A percentile compares a stretch with the other conserved stretches of the same genome.
These are phyloP conservation scores for Prolemur simus DNA, from an alignment of 2,113 vertebrate genomes.

Conservation along the genomic window DNA sequence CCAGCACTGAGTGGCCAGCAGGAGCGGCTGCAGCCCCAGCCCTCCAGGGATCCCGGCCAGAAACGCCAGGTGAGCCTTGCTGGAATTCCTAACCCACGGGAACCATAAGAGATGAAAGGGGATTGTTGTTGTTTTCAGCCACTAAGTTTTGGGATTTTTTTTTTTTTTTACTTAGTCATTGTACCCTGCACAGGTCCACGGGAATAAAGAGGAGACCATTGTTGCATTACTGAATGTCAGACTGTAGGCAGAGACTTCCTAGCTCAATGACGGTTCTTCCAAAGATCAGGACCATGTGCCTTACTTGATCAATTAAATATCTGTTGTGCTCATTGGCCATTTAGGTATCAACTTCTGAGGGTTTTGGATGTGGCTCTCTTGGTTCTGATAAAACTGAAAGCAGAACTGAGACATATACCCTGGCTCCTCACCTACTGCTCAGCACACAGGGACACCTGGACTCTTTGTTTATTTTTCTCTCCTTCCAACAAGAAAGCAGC, in stretches of 20 bases:
- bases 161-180: not conserved
- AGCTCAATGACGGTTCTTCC: not conserved
- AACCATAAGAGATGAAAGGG: not conserved
- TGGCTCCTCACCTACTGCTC: fast-evolving
- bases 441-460: fast-evolving
- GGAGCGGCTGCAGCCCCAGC: fast-evolving
- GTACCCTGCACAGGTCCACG: fast-evolving
- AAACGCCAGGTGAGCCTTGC: not conserved
- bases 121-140: not conserved
- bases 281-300: too few relatives aligned
- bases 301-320: not conserved
- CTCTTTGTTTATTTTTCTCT: not conserved
- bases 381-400: not conserved
- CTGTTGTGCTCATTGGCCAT: not conserved
- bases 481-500: not conserved
- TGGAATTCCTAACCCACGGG: not conserved
- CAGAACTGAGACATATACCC: fast-evolving
- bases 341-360: fast-evolving
- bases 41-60: not conserved
- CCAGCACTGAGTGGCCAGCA: not conserved
- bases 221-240: too few relatives aligned
- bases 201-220: not conserved
- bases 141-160: not conserved
- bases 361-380: not conserved
- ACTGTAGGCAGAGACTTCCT: not conserved